Evolutionary conservation across 2,888 invertebrate species (phyloP), one percentile per base, ranked within the genome.

Genomic region (Cenopis cana): DNA sequence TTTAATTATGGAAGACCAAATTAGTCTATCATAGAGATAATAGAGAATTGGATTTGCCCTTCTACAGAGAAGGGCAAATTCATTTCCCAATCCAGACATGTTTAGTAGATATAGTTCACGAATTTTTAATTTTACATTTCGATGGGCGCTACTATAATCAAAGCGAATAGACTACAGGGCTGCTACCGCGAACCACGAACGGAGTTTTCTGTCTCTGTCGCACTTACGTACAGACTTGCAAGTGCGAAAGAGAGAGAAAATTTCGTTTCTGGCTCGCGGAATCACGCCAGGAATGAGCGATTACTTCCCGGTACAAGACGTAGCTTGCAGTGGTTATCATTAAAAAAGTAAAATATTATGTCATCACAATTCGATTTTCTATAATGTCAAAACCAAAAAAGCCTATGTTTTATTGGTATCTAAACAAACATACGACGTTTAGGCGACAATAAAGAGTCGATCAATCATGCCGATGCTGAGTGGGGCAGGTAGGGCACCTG

Each of bases 401-500:
- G 17, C 33, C 0, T 24, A 50, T 20, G n/a, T 17, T 10, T 18
- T 36, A 20, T 14, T 1, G 9, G 14, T 5, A 9, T n/a, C 18
- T 20, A 12, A 36, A 52, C 18, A 50, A 18, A 36, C 18, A 62
- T 62, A 62, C 36, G 62, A 3, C 62, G 20, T 64, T 54, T 38
- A 20, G 38, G n/a, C 17, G 24, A 17, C 17, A 24, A 20, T 14
- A 20, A n/a, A 0, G 20, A 20, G 20, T 64, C 64, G 66, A 72
- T 72, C 72, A 68, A 72, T 72, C 72, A 72, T 17, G 24, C 46
- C 50, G 56, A 72, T 17, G 24, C 46, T 41, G 56, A 61, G 61
- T 72, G 57, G 62, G 56, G 46, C 73, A 69, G 73, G 73, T 73
- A 64, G 69, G 72, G 66, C 55, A 73, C 62, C 56, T 64, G 62